A percentile compares a stretch with the other conserved stretches of the same genome.
Conservation (phyloP, 1,140 invertebrate species). For the Halesus radiatus region DNA sequence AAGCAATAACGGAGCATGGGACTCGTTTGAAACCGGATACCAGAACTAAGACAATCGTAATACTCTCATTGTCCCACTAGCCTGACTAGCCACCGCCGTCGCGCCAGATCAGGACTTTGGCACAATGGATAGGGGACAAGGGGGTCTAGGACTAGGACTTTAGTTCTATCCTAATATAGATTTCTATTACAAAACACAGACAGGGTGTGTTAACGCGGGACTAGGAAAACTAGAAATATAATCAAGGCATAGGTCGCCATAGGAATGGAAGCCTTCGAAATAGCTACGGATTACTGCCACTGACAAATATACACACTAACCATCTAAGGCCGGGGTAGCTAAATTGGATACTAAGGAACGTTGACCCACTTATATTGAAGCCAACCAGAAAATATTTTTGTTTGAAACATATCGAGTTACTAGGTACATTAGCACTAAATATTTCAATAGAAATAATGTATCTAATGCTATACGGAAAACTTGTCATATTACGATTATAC, state of each 20-base stretch:
- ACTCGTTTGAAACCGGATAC: conserved; percentile 40
- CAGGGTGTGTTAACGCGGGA: too few relatives aligned
- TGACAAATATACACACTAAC: conserved; percentile 1
- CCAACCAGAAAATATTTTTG: not conserved
- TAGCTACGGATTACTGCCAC: conserved; percentile 2
- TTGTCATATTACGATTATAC: not conserved
- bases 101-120: not conserved
- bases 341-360: not conserved
- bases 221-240: not conserved
- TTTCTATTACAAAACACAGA: too few relatives aligned
- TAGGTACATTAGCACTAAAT: not conserved
- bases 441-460: too few relatives aligned
- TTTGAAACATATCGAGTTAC: not conserved
- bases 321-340: not conserved
- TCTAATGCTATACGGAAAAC: too few relatives aligned
- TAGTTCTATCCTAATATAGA: too few relatives aligned
- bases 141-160: too few relatives aligned
- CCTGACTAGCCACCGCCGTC: conserved; percentile 19
- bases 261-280: conserved; percentile 19
- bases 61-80: conserved; percentile 45
- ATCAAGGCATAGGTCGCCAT: not conserved
- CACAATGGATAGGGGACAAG: not conserved
- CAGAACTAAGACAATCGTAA: conserved; percentile 31
- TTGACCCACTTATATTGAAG: conserved; percentile 20
- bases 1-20: conserved; percentile 44